Evolutionary conservation across 2,113 vertebrate species (phyloP), one percentile per base, ranked within the genome.

Genomic region (Rhodinocichla rosea): DNA sequence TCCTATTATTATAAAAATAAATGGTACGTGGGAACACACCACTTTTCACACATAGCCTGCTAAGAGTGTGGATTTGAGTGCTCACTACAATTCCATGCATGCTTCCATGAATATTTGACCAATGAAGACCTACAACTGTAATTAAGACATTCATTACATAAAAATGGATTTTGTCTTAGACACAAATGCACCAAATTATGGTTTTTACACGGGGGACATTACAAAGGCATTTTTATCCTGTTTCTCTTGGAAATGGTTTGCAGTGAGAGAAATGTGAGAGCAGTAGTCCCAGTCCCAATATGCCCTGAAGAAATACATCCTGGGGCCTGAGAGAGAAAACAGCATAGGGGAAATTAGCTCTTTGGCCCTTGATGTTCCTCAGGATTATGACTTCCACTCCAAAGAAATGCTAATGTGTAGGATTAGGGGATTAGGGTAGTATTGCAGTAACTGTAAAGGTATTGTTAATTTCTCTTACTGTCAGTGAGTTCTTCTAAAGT

Each of bases 111-210:
- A 64, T 90, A 75, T 63, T 67, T 95, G 91, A 81, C 83, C 76
- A 81, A 18, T 81, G 52, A 83, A 87, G 69, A 67, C 57, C 76
- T 82, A 27, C 5, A 5, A 44, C 30, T 27, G 4, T 83, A 93
- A 95, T 95, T 80, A 96, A 95, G 92, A 84, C 83, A 85, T 90
- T 93, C 94, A 77, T 92, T 97, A 84, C 87, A 67, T 89, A 90
- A 73, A 91, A 96, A 92, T 50, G 26, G 62, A 82, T 73, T 35
- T 77, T 93, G 33, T 59, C 49, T 63, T 73, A 55, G 63, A 65
- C 74, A 78, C 42, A 75, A 73, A 37, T 93, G 94, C 74, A 83
- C 63, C 86, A 94, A 83, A 88, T 75, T 55, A 37, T 69, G 11
- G 27, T 84, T 88, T 95, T 92, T 95, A 90, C 52, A 52, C 7